Base-by-base conservation (phyloP, 1,140 invertebrate species). In the Platyscapa corneri region DNA sequence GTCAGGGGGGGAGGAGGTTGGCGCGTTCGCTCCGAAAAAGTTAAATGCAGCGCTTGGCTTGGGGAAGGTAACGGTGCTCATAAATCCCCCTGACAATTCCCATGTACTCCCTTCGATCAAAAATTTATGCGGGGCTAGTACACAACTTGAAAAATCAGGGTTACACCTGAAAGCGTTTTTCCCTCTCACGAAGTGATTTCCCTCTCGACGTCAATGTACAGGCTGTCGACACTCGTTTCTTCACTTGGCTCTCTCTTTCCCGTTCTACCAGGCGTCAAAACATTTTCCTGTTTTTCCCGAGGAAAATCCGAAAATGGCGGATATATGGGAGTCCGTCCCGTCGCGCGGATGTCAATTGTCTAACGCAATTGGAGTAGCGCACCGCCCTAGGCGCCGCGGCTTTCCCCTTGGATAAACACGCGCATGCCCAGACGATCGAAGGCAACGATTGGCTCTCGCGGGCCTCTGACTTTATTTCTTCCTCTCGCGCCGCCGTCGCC, bases 401-500 rank as follows among this genome's bases (percentile, higher is more conserved):
- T 86, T 86, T 83, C 81, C 85, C 81, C 85, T 83, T 80, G 85
- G 85, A 86, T 86, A 86, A 86, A 86, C 81, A 86, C 75, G 85
- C 85, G 85, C 85, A 83, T 83, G 81, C 85, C 76, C 81, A 32
- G 81, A 86, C 42, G 78, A 82, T 82, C 80, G 80, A 46, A 67
- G 79, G n/a, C 85, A 78, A 83, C 80, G 80, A 86, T 86, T 86
- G 85, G 80, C 85, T 83, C 80, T 76, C 60, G n/a, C 84, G 46
- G 42, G 83, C 83, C 83, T 78, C 76, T 76, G 83, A 60, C 83
- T 85, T 80, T 77, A 53, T 76, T 78, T 78, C 60, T 76, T 78
- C 83, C 30, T 86, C 80, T 83, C 78, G 60, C 37, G 39, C 78
- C 23, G 34, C 78, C 37, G n/a, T 37, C 76, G 23, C 78, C 56